Conservation (phyloP, 2,888 invertebrate genomes). For the Phanerotoma sp. region DNA sequence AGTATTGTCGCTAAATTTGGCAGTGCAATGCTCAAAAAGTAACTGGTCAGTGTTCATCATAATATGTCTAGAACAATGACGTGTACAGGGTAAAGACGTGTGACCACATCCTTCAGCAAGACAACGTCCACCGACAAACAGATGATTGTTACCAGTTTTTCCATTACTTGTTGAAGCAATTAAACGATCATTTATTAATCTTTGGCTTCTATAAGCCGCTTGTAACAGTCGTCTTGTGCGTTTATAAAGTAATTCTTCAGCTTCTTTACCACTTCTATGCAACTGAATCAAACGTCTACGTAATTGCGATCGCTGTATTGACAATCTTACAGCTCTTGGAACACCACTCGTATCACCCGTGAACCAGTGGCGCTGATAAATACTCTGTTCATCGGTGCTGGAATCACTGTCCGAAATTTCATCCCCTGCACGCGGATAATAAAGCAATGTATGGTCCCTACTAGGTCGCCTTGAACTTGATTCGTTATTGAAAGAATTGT, state of each 20-base stretch:
- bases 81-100: constrained; percentile 72
- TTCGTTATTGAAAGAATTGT: too few species aligned
- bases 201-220: constrained; percentile 43
- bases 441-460: constrained; percentile 53
- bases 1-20: constrained; percentile 76
- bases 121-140: constrained; percentile 49
- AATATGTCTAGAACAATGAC: constrained; percentile 83
- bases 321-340: constrained; percentile 49
- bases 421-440: constrained; percentile 55
- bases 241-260: constrained; percentile 43
- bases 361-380: constrained; percentile 58
- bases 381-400: constrained; percentile 54
- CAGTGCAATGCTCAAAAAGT: constrained; percentile 77
- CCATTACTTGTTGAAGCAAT: constrained; percentile 23
- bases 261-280: constrained; percentile 48
- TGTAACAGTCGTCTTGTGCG: constrained; percentile 46
- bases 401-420: constrained; percentile 58
- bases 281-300: constrained; percentile 59
- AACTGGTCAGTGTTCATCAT: constrained; percentile 83
- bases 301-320: constrained; percentile 55
- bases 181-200: constrained; percentile 35
- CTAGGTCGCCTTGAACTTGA: constrained; percentile 35
- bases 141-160: constrained; percentile 43
- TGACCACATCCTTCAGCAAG: constrained; percentile 54
- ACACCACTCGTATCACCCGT: constrained; percentile 44